Base-by-base conservation (phyloP, 2,888 invertebrate genomes). In the Pachymerium ferrugineum region DNA sequence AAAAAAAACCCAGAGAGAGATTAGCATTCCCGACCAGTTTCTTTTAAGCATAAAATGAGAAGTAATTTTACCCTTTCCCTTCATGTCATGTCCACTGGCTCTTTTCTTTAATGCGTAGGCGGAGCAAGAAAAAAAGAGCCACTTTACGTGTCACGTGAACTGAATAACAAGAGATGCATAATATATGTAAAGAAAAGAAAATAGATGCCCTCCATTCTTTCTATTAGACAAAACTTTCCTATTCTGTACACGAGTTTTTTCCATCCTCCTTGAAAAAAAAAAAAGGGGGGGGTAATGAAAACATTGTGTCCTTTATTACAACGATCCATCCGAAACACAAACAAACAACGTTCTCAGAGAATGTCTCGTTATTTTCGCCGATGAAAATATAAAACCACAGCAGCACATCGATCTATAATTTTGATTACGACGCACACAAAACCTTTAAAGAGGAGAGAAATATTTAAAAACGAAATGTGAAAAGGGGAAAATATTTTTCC, bases 201-300 rank as follows among this genome's bases (percentile, higher is more conserved):
- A 42, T 42, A 42, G 42, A 42, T 42, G 42, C 42, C 42, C 42
- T 42, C 42, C 42, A 42, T 42, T n/a, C 42, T 10, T 42, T 42
- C 42, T 42, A 42, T 42, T 42, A 42, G 16, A 3, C 42, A 42
- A 42, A n/a, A 42, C 42, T 42, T 42, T 42, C 42, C 16, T 16
- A 42, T 42, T 42, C 42, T 42, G 42, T 42, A 42, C 42, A 42
- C 42, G 42, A 42, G n/a, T 42, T 42, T 42, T 42, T 42, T 42
- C 14, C 16, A 4, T 42, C 16, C 42, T 42, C 14, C 14, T 42
- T 42, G 42, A 12, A 42, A 42, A 14, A 16, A 16, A 42, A 42
- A 42, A 42, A 42, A 42, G 3, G 14, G 16, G 42, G 12, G 33
- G 5, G 14, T 42, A 42, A 42, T 42, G 42, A 42, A 42, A 42